Evolutionary conservation across 2,113 vertebrate genomes (phyloP), one percentile per base, ranked within the genome.

Genomic region (Gallinago undulata): DNA sequence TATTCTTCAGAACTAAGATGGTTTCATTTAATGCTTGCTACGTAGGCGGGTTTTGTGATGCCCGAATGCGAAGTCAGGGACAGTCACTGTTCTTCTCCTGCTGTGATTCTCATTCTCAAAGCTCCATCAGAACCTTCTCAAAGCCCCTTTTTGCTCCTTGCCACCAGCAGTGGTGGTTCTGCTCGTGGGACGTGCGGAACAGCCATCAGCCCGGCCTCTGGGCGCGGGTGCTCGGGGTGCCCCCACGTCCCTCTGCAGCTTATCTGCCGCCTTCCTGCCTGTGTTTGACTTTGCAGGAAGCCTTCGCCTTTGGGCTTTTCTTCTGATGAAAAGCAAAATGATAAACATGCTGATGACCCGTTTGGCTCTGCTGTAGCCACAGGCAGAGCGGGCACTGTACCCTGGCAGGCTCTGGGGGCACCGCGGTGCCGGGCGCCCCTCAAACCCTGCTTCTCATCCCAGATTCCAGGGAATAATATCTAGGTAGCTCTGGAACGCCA

Each of bases 121-220:
- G 13, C 69, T 47, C 3, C 2, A 0, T 22, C 62, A 76, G 25
- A 59, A 31, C 12, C 10, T 43, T 25, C 31, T 72, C 41, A n/a
- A 14, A 57, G 24, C 10, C 35, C 11, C 8, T 39, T 59, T 41
- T 21, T 16, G 16, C 1, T 1, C 6, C 33, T 39, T 41, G 21
- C 28, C 23, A 75, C 39, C 39, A 9, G 3, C 15, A 2, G 24
- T 19, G 30, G 43, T 28, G 21, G 7, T 27, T n/a, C 43, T 55
- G 25, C 50, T 24, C 2, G 0, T 35, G 53, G 21, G 39, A 37
- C 0, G 3, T 16, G 7, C 2, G 6, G 48, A 28, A 21, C 8
- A 0, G 0, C 24, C 5, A 3, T 8, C 23, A 7, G 37, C 53
- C 4, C 30, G 7, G 68, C n/a, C 5, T 1, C 11, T 3, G 21